Conservation (phyloP, 2,888 invertebrate species). For the Imbricaverruca yamaguchii region DNA sequence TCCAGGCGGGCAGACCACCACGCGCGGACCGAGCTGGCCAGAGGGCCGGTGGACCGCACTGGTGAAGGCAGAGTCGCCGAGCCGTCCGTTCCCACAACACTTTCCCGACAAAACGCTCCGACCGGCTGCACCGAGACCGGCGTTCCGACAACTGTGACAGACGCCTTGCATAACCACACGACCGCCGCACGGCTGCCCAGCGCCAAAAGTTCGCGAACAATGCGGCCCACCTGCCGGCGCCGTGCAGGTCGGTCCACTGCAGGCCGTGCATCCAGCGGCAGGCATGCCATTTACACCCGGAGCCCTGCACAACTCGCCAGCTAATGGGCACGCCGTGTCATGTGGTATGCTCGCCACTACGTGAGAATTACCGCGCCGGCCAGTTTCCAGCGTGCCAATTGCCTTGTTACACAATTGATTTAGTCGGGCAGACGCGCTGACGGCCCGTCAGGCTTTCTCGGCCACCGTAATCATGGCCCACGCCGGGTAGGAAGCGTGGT, state of each 20-base stretch:
- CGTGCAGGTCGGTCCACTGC: neutral
- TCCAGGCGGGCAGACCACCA: neutral
- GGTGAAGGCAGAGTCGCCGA: neutral
- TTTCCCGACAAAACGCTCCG: too few species aligned
- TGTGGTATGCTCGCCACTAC: neutral
- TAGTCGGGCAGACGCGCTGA: neutral
- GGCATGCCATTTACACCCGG: neutral
- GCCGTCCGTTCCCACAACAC: neutral
- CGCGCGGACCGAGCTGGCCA: neutral
- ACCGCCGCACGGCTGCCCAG: neutral
- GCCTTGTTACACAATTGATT: conserved; percentile 19
- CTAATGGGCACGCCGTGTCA: too few species aligned
- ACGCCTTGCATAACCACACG: neutral
- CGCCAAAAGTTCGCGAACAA: neutral
- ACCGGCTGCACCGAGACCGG: neutral
- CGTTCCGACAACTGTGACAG: neutral
- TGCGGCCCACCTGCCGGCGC: neutral
- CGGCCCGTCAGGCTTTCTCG: neutral
- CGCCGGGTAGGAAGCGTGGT: neutral
- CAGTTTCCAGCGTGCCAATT: neutral
- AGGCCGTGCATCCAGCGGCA: neutral
- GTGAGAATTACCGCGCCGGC: neutral
- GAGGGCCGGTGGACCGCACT: neutral
- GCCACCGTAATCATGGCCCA: neutral
- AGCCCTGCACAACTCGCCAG: too few species aligned